A percentile compares a stretch with the other conserved stretches of the same genome.
Conservation (phyloP, 2,113 vertebrate species). For the Sprattus sprattus region DNA sequence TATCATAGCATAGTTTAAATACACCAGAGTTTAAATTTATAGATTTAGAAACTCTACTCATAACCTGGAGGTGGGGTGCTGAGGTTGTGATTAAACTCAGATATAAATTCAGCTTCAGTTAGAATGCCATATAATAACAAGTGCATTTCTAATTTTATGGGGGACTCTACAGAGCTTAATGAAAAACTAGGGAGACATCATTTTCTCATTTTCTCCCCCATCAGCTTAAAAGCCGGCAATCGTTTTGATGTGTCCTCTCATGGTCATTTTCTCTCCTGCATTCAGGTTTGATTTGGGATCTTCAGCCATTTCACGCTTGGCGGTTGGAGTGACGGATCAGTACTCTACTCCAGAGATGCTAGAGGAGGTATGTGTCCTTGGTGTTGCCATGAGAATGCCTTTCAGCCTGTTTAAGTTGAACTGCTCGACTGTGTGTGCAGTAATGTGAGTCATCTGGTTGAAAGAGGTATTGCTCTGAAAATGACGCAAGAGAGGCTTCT, state of each 20-base stretch:
- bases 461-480: neutral
- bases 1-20: neutral
- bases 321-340: conserved; percentile 74
- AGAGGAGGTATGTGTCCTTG: conserved; percentile 68
- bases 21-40: too few species aligned
- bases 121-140: too few species aligned
- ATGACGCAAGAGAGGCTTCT: too few species aligned
- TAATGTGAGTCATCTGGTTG: neutral
- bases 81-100: too few species aligned
- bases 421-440: neutral
- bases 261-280: neutral
- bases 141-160: too few species aligned
- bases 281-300: conserved; percentile 87
- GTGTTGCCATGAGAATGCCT: neutral
- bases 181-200: too few species aligned
- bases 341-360: conserved; percentile 82
- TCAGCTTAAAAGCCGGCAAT: neutral
- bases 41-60: too few species aligned
- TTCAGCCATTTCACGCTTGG: conserved; percentile 64
- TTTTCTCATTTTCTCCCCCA: too few species aligned
- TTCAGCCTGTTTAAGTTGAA: neutral
- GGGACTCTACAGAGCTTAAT: too few species aligned
- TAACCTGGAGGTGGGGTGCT: too few species aligned
- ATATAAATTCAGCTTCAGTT: too few species aligned
- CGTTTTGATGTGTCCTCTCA: neutral